Base-by-base conservation (phyloP, 2,113 vertebrate species). In the Nothocercus nigrocapillus region DNA sequence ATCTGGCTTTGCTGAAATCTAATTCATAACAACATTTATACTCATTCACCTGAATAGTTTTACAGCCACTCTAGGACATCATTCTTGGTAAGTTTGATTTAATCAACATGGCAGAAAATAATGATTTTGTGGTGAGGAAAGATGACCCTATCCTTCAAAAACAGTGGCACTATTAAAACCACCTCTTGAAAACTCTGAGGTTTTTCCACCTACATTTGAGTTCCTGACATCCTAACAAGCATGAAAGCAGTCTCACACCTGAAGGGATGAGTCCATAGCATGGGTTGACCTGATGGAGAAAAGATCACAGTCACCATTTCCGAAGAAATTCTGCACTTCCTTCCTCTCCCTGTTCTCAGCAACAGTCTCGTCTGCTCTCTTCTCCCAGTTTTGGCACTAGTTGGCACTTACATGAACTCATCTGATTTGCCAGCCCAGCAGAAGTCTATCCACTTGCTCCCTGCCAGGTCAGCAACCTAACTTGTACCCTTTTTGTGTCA, bases 131-230 rank as follows among this genome's bases (percentile, higher is more conserved):
- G 15, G 51, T 59, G 49, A 88, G 42, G 64, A 40, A 86, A 82
- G 45, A 70, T 9, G 15, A 51, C 13, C 5, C 62, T 77, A 78
- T 30, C 36, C 18, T 22, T 89, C 42, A 81, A 86, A 89, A 68
- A 6, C 45, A 83, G 59, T 11, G 44, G 25, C 34, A 62, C 28
- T 14, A 38, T 22, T 0, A 10, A 28, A 19, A 54, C 17, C 14
- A 25, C 6, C 0, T 0, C 25, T 0, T 14, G 27, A 67, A 69
- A 86, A 38, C 22, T 6, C 19, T 7, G n/a, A 70, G 27, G 24
- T 22, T 13, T 72, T 81, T 77, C 34, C 40, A 53, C 19, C 7
- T 8, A 44, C 21, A 22, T 45, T 38, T 28, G 7, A 51, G n/a
- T 32, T 54, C 62, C n/a, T 42, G 53, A 66, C 9, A 62, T 17